Evolutionary conservation across 2,113 vertebrate genomes (phyloP).

Genomic region (Callionymus lyra): DNA sequence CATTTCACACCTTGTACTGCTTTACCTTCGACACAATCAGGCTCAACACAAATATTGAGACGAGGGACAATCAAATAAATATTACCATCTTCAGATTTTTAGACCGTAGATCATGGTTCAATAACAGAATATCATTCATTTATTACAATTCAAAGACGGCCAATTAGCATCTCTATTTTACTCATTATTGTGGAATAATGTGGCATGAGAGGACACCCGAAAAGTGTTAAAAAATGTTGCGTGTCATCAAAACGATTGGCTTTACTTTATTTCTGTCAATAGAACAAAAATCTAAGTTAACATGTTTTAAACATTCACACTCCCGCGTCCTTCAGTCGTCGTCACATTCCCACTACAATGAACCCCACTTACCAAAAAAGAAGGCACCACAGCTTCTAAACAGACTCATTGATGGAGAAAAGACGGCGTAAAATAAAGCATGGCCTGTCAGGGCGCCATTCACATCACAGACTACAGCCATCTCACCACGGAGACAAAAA

Average conservation of each 20-base stretch:
- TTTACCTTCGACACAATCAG: slow-evolving; percentile 25
- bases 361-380: slow-evolving; percentile 66
- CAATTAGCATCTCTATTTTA: too few species aligned
- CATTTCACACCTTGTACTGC: slow-evolving; percentile 42
- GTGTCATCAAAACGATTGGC: too few species aligned
- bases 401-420: slow-evolving; percentile 48
- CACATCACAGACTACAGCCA: slow-evolving; percentile 50
- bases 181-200: too few species aligned
- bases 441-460: slow-evolving; percentile 41
- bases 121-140: too few species aligned
- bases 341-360: slow-evolving; percentile 31
- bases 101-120: too few species aligned
- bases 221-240: too few species aligned
- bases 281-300: slow-evolving; percentile 39
- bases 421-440: slow-evolving; percentile 54
- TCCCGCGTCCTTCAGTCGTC: slow-evolving; percentile 25
- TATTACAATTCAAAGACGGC: too few species aligned
- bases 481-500: slow-evolving; percentile 43
- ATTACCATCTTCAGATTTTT: too few species aligned
- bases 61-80: neutral
- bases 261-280: neutral
- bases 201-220: too few species aligned
- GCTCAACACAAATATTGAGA: slow-evolving; percentile 19
- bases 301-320: slow-evolving; percentile 65
- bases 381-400: slow-evolving; percentile 77